Conservation (phyloP, 2,888 invertebrate species). For the Volucella inflata region DNA sequence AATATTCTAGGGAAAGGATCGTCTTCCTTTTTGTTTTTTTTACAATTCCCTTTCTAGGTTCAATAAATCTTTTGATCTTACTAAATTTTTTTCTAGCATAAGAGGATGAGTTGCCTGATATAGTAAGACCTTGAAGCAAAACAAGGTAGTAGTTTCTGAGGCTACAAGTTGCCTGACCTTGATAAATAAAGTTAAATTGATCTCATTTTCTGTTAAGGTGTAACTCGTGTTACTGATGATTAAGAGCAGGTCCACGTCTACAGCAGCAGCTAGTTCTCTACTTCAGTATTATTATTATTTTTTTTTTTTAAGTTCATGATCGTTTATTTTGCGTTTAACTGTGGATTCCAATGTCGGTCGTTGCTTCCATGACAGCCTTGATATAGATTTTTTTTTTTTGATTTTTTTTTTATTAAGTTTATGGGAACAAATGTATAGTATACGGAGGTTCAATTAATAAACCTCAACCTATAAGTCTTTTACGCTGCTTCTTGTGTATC, state of each 20-base stretch:
- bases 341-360: not conserved
- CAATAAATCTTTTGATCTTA: constrained; percentile 40
- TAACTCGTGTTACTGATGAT: constrained; percentile 3
- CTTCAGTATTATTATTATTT: constrained; percentile 28
- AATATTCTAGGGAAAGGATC: constrained; percentile 17
- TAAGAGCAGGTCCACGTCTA: constrained; percentile 24
- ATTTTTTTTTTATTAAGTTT: constrained; percentile 10
- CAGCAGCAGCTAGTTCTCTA: constrained; percentile 25
- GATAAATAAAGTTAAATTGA: constrained; percentile 12
- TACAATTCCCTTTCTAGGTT: not conserved
- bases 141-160: not conserved
- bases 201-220: constrained; percentile 9
- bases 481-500: not conserved
- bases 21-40: not conserved
- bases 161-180: constrained; percentile 11
- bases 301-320: constrained; percentile 34
- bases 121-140: no score
- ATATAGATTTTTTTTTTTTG: constrained; percentile 43
- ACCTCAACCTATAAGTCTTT: not conserved
- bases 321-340: constrained; percentile 45
- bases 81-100: not conserved
- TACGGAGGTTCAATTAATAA: constrained; percentile 35
- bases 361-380: constrained; percentile 31
- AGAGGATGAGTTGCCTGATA: not conserved
- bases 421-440: not conserved